Evolutionary conservation across 2,797 vertebrate genomes (phyloP), one percentile per base, ranked within the genome.

Genomic region (Columba guinea): DNA sequence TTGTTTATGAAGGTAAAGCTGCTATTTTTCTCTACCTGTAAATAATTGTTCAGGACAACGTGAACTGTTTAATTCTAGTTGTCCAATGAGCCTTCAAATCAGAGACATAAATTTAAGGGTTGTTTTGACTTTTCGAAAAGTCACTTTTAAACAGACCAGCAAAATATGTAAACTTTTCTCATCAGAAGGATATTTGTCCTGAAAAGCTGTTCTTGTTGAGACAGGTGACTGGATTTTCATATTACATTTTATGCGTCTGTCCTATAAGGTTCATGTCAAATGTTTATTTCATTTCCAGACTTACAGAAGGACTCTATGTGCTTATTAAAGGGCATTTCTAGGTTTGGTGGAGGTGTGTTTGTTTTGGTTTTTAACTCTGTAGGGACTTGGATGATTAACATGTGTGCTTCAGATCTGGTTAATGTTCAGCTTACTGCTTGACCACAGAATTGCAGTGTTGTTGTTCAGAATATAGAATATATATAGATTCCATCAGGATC

Each of bases 101-200:
- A 56, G 73, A 84, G 18, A 5, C 67, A 89, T 95, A 94, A 65
- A 93, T 94, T 91, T 67, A 70, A 92, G 13, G 5, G 4, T 90
- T 97, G 95, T 95, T 96, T 97, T 90, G 84, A 83, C 52, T 87
- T 93, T 73, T 76, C 7, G 3, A 60, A 84, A 95, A 90, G 77
- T 69, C 35, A 3, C 32, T 94, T 92, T 79, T 92, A 96, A 94
- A 94, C 96, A 96, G 48, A 84, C n/a, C 28, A 74, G 86, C 20
- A 82, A 92, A 95, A 84, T 90, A 94, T 93, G 93, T 97, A 97
- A 96, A 95, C 96, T 90, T 82, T 76, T 55, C 35, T 87, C 48
- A 27, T 74, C 17, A 75, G 84, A 52, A 84, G 0, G 56, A 85
- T 39, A 7, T 96, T 59, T 94, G 95, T 75, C 92, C 93, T 80